Evolutionary conservation across 2,797 vertebrate species (phyloP).

Genomic region (Meriones psammophilus): DNA sequence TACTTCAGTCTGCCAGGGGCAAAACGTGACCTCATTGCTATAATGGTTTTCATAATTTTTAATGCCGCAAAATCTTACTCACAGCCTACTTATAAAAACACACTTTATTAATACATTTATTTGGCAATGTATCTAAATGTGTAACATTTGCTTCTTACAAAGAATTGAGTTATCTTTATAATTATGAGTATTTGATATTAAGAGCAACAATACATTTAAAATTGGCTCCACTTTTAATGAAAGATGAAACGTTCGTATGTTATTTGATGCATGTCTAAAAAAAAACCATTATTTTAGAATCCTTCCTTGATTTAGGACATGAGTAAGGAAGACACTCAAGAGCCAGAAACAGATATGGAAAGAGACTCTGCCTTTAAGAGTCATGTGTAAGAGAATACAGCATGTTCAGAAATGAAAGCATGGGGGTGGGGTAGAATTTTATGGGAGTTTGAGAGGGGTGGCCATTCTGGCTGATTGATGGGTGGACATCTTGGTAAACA

Average conservation of each 20-base stretch:
- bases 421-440: neutral
- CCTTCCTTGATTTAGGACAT: neutral
- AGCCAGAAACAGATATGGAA: neutral
- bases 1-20: slow-evolving; percentile 18
- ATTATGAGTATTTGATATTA: slow-evolving; percentile 65
- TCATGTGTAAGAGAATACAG: neutral
- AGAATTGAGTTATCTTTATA: slow-evolving; percentile 53
- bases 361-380: neutral
- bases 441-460: neutral
- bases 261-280: slow-evolving; percentile 22
- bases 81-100: slow-evolving; percentile 45
- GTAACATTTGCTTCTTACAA: slow-evolving; percentile 29
- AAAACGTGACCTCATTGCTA: slow-evolving; percentile 37
- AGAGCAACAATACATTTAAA: slow-evolving; percentile 24
- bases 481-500: neutral
- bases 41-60: slow-evolving; percentile 45
- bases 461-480: neutral
- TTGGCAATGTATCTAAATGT: slow-evolving; percentile 37
- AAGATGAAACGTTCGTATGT: slow-evolving; percentile 35
- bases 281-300: slow-evolving; percentile 23
- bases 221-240: slow-evolving; percentile 27
- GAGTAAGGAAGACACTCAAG: neutral
- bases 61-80: slow-evolving; percentile 41
- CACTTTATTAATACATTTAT: slow-evolving; percentile 35
- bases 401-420: neutral